Conservation (phyloP, 2,888 invertebrate genomes). For the Dryadula phaetusa region DNA sequence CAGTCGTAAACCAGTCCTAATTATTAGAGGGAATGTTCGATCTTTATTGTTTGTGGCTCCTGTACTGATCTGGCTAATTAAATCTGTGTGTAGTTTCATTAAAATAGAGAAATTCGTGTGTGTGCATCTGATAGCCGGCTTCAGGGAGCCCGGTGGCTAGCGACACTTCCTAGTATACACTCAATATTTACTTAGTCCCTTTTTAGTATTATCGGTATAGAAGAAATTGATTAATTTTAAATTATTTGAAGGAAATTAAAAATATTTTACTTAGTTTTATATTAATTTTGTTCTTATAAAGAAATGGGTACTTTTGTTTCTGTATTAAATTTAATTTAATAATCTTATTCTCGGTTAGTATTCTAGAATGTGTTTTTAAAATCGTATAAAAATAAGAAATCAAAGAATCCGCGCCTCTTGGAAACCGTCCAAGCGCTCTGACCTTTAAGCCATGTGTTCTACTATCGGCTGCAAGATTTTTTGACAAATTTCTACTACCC, state of each 20-base stretch:
- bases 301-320: too few relatives aligned
- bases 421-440: too few relatives aligned
- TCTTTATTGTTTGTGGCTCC: slow-evolving; percentile 75
- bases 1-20: slow-evolving; percentile 70
- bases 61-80: slow-evolving; percentile 76
- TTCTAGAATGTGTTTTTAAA: too few relatives aligned
- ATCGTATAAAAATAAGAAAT: too few relatives aligned
- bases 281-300: too few relatives aligned
- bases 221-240: slow-evolving; percentile 16
- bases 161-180: slow-evolving; percentile 54
- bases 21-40: slow-evolving; percentile 78
- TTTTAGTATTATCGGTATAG: slow-evolving; percentile 39
- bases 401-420: too few relatives aligned
- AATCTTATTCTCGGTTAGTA: too few relatives aligned
- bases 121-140: slow-evolving; percentile 72
- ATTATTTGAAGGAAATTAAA: not conserved
- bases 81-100: slow-evolving; percentile 68
- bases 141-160: slow-evolving; percentile 37
- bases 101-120: slow-evolving; percentile 79
- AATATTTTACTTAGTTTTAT: not conserved
- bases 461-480: too few relatives aligned
- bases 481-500: too few relatives aligned
- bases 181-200: not conserved
- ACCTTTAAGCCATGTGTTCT: too few relatives aligned
- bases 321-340: too few relatives aligned